Evolutionary conservation across 2,888 invertebrate species (phyloP), one percentile per base, ranked within the genome.

Genomic region (Agriotes lineatus): DNA sequence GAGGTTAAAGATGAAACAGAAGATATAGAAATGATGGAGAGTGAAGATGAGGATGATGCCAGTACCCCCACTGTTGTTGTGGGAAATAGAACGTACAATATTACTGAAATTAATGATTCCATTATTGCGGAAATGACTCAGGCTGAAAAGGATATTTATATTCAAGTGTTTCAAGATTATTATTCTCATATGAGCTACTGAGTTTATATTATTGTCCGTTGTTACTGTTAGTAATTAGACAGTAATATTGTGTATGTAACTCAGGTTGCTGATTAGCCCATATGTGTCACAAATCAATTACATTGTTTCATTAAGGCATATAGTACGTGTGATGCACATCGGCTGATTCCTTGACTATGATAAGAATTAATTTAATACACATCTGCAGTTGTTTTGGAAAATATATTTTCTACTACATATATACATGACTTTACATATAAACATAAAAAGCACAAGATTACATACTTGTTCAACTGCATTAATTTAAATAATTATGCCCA

Each of bases 121-220:
- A 88, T 96, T 78, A 95, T 97, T 76, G 91, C 92, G 0, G 91
- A 91, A 83, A 98, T 98, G 97, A 93, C 94, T 7, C 93, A 94
- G 16, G 87, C 92, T 2, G 97, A 98, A 82, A 97, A 96, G 85
- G 96, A 96, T 81, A 92, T 93, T 37, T 98, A 97, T 84, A 97
- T 97, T 76, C 93, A 95, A 85, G 90, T 95, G 44, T 96, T 96
- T 82, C 96, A 97, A 82, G 96, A 97, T 83, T 93, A 94, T 84
- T 96, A 95, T 85, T 93, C 95, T 75, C 93, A 95, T 83, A 93
- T 95, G 88, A 93, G 92, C 80, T 94, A 93, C 85, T 96, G 85
- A 25, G 25, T 25, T 3, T 25, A 25, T 5, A 25, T 48, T 48
- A 22, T 5, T 5, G 4, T 52, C 33, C 20, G 12, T 25, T 7